Percentiles rank a stretch among this genome's conserved stretches.
Conservation (phyloP, 1,140 invertebrate species). For the Maniola jurtina region DNA sequence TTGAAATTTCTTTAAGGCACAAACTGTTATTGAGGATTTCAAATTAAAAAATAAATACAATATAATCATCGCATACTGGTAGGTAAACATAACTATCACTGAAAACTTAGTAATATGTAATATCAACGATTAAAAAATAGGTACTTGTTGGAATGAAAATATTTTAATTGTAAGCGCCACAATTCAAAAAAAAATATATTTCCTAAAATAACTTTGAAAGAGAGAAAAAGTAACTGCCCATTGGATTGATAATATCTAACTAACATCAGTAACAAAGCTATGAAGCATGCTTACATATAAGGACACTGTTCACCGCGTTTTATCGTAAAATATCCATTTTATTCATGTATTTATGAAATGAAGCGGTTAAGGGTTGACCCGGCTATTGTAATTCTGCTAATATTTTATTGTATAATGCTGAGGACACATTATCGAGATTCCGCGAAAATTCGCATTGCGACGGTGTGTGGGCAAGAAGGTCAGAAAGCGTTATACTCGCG, state of each 20-base stretch:
- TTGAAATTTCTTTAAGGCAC: too few relatives aligned
- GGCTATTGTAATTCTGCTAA: background rate
- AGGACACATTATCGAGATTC: background rate
- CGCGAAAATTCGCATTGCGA: too few relatives aligned
- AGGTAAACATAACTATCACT: too few relatives aligned
- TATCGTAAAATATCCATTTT: conserved; percentile 17
- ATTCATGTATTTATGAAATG: conserved; percentile 3
- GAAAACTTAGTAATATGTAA: too few relatives aligned
- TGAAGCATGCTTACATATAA: conserved; percentile 28
- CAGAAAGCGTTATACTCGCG: too few relatives aligned
- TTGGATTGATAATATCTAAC: conserved; percentile 12
- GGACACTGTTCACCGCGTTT: conserved; percentile 31
- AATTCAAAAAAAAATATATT: too few relatives aligned
- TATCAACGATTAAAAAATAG: too few relatives aligned
- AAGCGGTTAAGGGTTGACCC: conserved; percentile 1
- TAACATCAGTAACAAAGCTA: conserved; percentile 26
- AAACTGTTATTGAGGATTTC: too few relatives aligned
- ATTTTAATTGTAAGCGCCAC: background rate
- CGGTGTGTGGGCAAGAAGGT: too few relatives aligned
- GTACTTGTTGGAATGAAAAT: background rate
- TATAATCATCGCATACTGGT: too few relatives aligned
- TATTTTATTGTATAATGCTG: background rate
- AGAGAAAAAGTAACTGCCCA: background rate
- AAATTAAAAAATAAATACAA: too few relatives aligned
- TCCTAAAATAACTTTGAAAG: background rate